phyloP scores from a whole-genome alignment of 2,888 invertebrate species.

The Hydraecia micacea region DNA sequence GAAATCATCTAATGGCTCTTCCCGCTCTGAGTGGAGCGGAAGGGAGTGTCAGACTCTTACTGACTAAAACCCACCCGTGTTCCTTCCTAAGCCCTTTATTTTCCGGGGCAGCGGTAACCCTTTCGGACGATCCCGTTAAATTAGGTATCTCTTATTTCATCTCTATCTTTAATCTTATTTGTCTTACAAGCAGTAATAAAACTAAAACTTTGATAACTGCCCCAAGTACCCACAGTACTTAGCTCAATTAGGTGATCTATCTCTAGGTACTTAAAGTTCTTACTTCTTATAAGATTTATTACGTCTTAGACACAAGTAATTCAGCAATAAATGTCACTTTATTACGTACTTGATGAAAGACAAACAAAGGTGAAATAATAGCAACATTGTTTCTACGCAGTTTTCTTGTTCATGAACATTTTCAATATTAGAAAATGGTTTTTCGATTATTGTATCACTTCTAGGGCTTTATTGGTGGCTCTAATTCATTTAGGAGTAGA shows the following conservation, averaged over 20 bases:
- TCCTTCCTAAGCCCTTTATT: no score
- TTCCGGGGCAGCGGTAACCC: no score
- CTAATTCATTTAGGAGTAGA: not conserved
- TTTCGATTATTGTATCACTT: not conserved
- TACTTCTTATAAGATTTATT: slow-evolving; percentile 38
- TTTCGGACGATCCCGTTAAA: no score
- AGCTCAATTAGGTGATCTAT: slow-evolving; percentile 39
- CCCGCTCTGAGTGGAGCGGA: no score
- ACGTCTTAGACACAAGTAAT: slow-evolving; percentile 14
- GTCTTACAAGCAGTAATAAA: slow-evolving; percentile 32
- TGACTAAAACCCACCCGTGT: no score
- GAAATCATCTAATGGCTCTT: no score
- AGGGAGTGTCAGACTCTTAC: no score
- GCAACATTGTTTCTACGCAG: slow-evolving; percentile 1
- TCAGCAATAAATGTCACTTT: slow-evolving; percentile 38
- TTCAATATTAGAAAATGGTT: not conserved
- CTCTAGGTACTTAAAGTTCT: slow-evolving; percentile 26
- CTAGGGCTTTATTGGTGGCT: not conserved
- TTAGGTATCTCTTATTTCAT: not conserved
- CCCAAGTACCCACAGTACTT: slow-evolving; percentile 21
- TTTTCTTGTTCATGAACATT: not conserved
- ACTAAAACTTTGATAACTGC: slow-evolving; percentile 30
- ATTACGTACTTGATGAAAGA: slow-evolving; percentile 24
- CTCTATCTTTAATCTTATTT: slow-evolving; percentile 32
- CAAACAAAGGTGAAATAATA: slow-evolving; percentile 21